Conservation (phyloP, 1,140 invertebrate genomes). For the Zaprionus vittiger region DNA sequence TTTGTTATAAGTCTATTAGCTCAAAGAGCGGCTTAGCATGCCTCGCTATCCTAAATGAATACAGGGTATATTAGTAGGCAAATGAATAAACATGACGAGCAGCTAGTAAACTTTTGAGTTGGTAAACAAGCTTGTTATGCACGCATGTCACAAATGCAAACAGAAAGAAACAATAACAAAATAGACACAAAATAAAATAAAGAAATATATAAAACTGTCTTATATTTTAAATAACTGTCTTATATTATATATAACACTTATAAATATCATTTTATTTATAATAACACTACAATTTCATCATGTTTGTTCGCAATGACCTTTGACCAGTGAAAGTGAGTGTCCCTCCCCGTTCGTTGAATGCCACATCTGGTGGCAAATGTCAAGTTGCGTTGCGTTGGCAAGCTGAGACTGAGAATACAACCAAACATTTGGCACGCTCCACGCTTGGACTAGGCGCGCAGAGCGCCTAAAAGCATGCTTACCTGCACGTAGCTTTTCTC, state of each 20-base stretch:
- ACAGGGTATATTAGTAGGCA: slow-evolving; percentile 13
- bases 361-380: slow-evolving; percentile 29
- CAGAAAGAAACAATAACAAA: slow-evolving; percentile 22
- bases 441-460: slow-evolving; percentile 68
- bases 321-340: slow-evolving; percentile 2
- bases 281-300: not conserved
- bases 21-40: not conserved
- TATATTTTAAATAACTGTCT: no score
- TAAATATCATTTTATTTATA: no score
- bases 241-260: no score
- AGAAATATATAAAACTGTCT: not conserved
- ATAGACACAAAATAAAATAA: not conserved
- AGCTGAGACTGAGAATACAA: slow-evolving; percentile 54
- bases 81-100: slow-evolving; percentile 34
- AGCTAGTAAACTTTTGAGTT: slow-evolving; percentile 10
- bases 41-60: not conserved
- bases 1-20: not conserved
- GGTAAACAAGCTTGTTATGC: slow-evolving; percentile 32
- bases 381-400: slow-evolving; percentile 37
- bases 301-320: not conserved
- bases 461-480: slow-evolving; percentile 76
- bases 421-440: slow-evolving; percentile 80
- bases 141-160: slow-evolving; percentile 32
- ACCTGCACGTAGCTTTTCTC: slow-evolving; percentile 46
- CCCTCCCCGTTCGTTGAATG: not conserved